Conservation (phyloP, 1,140 invertebrate genomes). For the Scaptomyza montana region DNA sequence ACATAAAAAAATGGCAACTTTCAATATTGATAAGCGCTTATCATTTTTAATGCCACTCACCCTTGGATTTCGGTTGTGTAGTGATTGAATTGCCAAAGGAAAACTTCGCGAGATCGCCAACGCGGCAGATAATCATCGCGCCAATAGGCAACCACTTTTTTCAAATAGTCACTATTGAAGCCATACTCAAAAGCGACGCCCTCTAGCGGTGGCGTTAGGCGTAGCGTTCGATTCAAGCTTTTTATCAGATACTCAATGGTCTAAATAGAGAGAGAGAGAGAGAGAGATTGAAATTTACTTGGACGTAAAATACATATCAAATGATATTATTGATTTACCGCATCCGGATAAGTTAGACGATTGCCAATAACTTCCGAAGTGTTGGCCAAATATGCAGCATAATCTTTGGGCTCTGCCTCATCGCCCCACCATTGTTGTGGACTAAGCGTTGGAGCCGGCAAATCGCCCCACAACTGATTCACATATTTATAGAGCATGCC, state of each 20-base stretch:
- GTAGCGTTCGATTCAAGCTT: conserved; percentile 60
- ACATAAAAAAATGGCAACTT: conserved; percentile 10
- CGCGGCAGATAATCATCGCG: conserved; percentile 87
- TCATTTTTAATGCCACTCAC: conserved; percentile 51
- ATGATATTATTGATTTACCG: conserved; percentile 39
- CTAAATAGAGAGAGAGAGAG: conserved; percentile 28
- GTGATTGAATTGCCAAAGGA: conserved; percentile 90
- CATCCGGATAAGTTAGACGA: conserved; percentile 56
- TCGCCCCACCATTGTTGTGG: conserved; percentile 78
- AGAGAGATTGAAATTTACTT: not conserved
- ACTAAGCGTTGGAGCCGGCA: conserved; percentile 55
- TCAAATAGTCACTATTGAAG: conserved; percentile 88
- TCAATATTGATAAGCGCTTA: conserved; percentile 57
- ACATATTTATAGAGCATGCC: conserved; percentile 63
- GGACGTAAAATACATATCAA: not conserved
- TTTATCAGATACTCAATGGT: conserved; percentile 61
- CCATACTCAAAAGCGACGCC: conserved; percentile 89
- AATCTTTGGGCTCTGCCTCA: conserved; percentile 65
- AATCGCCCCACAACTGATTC: conserved; percentile 47
- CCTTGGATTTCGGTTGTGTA: conserved; percentile 90
- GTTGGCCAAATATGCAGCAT: conserved; percentile 68
- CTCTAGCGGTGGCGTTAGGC: conserved; percentile 86
- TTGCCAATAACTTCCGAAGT: conserved; percentile 66
- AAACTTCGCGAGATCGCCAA: conserved; percentile 88
- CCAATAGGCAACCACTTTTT: conserved; percentile 89